Base-by-base conservation (phyloP, 2,113 vertebrate genomes). In the Myotis davidii region DNA sequence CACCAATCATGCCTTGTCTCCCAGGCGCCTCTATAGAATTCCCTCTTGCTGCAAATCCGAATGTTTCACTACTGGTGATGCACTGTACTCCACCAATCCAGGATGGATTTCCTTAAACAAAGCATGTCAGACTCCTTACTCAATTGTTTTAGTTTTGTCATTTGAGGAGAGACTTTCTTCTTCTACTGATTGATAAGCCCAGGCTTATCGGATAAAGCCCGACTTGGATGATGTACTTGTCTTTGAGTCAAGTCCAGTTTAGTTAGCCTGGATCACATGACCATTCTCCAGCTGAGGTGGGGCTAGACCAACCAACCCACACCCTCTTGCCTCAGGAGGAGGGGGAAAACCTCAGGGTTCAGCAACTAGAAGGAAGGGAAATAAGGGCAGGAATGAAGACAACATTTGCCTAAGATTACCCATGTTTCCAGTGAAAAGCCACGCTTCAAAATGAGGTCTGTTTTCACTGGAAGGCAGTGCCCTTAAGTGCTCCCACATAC, bases 251-350 rank as follows among this genome's bases (percentile, higher is more conserved):
- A 25, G 3, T 18, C 11, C 42, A 10, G 1, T 12, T 61, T 21
- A 48, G 21, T 54, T 69, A 34, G 34, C 52, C n/a, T 39, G 17
- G n/a, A 54, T 61, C 73, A 45, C 18, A 32, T 25, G 21, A 61
- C 2, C 45, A 20, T 56, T 85, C 18, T 73, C 39, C 20, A 48
- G 2, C 7, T 2, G 1, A 1, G 3, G 7, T 76, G 18, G 1
- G 3, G 0, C 77, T n/a, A 73, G 29, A 82, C 4, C 29, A 59
- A 13, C 9, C 3, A 5, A 34, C 16, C 34, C 2, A n/a, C n/a
- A 76, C 50, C 27, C 16, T 73, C 27, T 61, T 37, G 12, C n/a
- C n/a, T 6, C 14, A 42, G 14, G 7, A 84, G 6, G 8, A 6
- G 14, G 12, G 2, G 16, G 14, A 17, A 14, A 79, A 39, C 5